Evolutionary conservation across 2,113 vertebrate species (phyloP), one percentile per base, ranked within the genome.

Genomic region (Corythaeola cristata): DNA sequence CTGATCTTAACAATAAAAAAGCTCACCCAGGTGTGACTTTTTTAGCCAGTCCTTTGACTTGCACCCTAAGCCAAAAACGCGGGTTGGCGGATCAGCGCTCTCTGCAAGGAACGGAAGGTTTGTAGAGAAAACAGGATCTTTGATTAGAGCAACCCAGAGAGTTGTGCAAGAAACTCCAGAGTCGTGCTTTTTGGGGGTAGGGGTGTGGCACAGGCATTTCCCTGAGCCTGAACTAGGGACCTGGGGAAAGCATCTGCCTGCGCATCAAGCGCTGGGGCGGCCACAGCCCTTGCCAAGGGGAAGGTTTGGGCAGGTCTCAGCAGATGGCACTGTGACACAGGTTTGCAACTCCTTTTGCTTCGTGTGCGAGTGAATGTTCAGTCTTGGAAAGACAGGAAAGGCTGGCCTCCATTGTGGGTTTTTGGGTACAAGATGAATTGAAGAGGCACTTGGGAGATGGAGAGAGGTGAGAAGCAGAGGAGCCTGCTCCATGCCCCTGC

Each of bases 271-370:
- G 35, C 66, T n/a, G 13, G 3, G 4, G 49, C 1, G 1, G 28
- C 35, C 6, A 1, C 37, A 50, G 74, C 28, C 47, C 85, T 23
- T 20, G 41, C 75, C 89, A 66, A 47, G 4, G 44, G 78, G 47
- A 16, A 35, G 85, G 50, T 33, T 44, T 37, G 80, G 92, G 92
- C 94, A 91, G 73, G 76, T 92, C 93, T 97, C 97, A 23, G 92
- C 94, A 97, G 97, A 71, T 97, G 97, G 96, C 97, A 97, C 95
- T 97, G 97, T 96, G 91, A 96, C 96, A 97, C 95, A 95, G 97
- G 78, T 81, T 93, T 95, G 60, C 35, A 79, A 27, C 39, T 35
- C 71, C 80, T 22, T 27, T 37, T 82, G 17, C 88, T 90, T 45
- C 12, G 1, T n/a, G 86, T 28, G 69, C 6, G 69, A 96, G 77